Base-by-base conservation (phyloP, 2,113 vertebrate species). In the Ivindomyrus marchei region DNA sequence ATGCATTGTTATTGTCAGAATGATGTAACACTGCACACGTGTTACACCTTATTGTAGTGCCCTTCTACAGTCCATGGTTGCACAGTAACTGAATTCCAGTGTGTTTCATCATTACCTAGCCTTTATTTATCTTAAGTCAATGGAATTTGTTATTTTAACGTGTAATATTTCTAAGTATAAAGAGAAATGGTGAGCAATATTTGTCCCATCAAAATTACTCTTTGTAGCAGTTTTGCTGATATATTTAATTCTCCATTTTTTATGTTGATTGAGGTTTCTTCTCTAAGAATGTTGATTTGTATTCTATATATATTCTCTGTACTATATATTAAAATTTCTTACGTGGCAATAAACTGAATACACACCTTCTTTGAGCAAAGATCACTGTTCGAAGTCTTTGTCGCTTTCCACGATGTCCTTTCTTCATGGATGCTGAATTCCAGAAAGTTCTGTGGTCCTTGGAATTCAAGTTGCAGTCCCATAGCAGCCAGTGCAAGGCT, bases 291-390 rank as follows among this genome's bases (percentile, higher is more conserved):
- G 95, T 97, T 98, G 95, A 96, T 98, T 98, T 98, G 97, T 97
- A 98, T 96, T 96, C 93, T 97, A 96, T 97, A 97, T 98, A 97
- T 98, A 97, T 97, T 97, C 96, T 97, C 96, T 98, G 97, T 97
- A 98, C 97, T 98, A 97, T 96, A 97, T 96, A 97, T 97, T 97
- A 96, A 93, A 97, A 97, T 98, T 98, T 98, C 98, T 98, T 98
- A 98, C 97, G 96, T 97, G 97, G 97, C 97, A 98, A 99, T 98
- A 98, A 98, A 97, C 93, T 94, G 95, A 96, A 95, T 96, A 94
- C 95, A 90, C 52, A 88, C 94, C 93, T 95, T 95, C 93, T 95
- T 92, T 94, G 94, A 93, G 45, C 1, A 49, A n/a, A 27, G 89
- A 84, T 91, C 87, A 53, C 31, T 53, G 53, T 56, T 50, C 92